Percentiles rank a stretch among this genome's conserved stretches.
Conservation (phyloP, 1,140 invertebrate species). For the Hyles vespertilio region DNA sequence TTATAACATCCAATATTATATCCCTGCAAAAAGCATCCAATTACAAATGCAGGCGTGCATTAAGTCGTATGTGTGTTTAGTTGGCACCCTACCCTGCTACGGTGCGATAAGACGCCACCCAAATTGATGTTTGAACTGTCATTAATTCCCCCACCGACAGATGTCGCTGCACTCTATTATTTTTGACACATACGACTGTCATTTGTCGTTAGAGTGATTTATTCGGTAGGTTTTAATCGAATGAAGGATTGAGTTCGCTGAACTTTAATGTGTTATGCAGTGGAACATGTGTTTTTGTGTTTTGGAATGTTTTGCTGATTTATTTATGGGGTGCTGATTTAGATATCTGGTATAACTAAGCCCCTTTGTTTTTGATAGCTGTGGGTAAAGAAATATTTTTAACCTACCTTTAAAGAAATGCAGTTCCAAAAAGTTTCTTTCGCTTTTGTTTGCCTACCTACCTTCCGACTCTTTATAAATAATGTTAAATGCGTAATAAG, state of each 20-base stretch:
- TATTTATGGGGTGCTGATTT: too few species aligned
- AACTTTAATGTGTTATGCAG: slow-evolving; percentile 1
- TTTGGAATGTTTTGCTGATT: too few species aligned
- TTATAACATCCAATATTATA: too few species aligned
- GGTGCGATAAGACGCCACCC: slow-evolving; percentile 50
- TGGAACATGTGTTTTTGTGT: too few species aligned
- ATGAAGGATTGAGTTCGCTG: slow-evolving; percentile 26
- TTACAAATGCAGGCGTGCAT: slow-evolving; percentile 11
- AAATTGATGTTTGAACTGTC: slow-evolving; percentile 70
- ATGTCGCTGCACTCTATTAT: slow-evolving; percentile 63
- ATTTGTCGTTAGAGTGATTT: slow-evolving; percentile 49
- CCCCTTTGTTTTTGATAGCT: too few species aligned
- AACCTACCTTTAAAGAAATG: too few species aligned
- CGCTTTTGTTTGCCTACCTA: too few species aligned
- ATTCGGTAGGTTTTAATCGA: slow-evolving; percentile 29
- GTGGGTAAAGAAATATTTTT: too few species aligned
- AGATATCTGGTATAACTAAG: too few species aligned
- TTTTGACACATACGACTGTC: slow-evolving; percentile 59
- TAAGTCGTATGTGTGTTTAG: slow-evolving; percentile 18
- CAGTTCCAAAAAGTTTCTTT: too few species aligned
- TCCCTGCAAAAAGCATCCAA: slow-evolving; percentile 1
- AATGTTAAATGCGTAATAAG: too few species aligned
- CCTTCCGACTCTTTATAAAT: too few species aligned
- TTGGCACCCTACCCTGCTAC: slow-evolving; percentile 43
- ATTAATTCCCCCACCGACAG: slow-evolving; percentile 62